phyloP scores from a whole-genome alignment of 2,797 vertebrate species.

The Fistularia commersonii region DNA sequence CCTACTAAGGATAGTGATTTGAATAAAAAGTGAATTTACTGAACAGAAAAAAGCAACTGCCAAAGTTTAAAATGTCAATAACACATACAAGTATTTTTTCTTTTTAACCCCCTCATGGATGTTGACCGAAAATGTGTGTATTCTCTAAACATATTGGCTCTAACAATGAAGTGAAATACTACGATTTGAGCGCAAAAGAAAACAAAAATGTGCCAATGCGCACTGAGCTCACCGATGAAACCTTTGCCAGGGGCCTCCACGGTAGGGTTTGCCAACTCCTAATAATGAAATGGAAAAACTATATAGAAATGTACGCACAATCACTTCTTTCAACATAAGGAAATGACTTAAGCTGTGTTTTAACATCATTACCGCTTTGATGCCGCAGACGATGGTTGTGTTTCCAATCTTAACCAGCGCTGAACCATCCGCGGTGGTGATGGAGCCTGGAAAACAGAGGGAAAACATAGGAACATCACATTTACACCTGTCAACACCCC shows the following conservation, averaged over 20 bases:
- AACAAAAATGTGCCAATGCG: too few species aligned
- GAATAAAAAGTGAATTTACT: too few species aligned
- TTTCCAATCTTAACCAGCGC: constrained; percentile 95
- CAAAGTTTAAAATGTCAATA: too few species aligned
- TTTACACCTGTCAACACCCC: too few species aligned
- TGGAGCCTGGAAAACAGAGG: constrained; percentile 78
- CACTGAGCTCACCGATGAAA: constrained; percentile 80
- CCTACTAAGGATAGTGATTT: too few species aligned
- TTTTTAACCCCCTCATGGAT: too few species aligned
- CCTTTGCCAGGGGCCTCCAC: constrained; percentile 85
- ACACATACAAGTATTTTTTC: too few species aligned
- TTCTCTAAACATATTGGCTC: too few species aligned
- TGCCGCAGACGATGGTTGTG: constrained; percentile 91
- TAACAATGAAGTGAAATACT: too few species aligned
- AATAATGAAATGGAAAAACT: neutral
- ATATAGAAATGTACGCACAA: neutral
- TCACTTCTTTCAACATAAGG: neutral
- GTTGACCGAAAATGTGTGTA: too few species aligned
- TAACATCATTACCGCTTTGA: constrained; percentile 80
- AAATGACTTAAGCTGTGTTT: neutral
- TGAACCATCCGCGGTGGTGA: constrained; percentile 93
- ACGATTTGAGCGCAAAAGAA: too few species aligned
- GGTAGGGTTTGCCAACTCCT: constrained; percentile 88
- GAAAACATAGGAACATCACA: neutral
- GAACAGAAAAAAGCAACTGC: too few species aligned